These are phyloP conservation scores for Phyllotreta striolata DNA, from an alignment of 2,888 invertebrate genomes.

Conservation along the genomic window DNA sequence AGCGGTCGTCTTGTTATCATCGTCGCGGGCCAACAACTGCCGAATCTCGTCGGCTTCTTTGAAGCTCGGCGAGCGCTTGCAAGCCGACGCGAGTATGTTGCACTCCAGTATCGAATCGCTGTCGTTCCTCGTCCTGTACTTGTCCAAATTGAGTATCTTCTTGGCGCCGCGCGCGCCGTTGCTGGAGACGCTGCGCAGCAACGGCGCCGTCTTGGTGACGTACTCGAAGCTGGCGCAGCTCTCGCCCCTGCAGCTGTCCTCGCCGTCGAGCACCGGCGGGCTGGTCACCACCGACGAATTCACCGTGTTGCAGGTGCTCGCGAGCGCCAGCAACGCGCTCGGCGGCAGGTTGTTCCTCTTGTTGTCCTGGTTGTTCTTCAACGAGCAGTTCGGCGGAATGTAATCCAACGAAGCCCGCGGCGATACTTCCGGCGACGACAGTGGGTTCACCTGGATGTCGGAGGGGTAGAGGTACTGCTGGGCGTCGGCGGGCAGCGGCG, in stretches of 20 bases:
- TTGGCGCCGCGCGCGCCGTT: constrained; percentile 49
- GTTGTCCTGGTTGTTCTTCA: constrained; percentile 54
- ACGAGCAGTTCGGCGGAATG: constrained; percentile 63
- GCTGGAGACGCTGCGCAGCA: constrained; percentile 55
- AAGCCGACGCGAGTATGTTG: constrained; percentile 58
- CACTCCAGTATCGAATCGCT: constrained; percentile 60
- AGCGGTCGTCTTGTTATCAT: constrained; percentile 62
- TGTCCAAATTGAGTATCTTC: constrained; percentile 56
- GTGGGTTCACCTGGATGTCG: constrained; percentile 66
- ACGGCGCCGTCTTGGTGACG: constrained; percentile 54
- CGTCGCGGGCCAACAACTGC: constrained; percentile 56
- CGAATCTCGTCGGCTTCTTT: constrained; percentile 61
- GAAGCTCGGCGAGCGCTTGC: constrained; percentile 60
- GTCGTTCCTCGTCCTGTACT: constrained; percentile 55
- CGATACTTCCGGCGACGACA: constrained; percentile 56
- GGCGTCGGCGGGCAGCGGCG: constrained; percentile 60
- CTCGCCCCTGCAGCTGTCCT: constrained; percentile 70
- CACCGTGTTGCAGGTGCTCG: constrained; percentile 61
- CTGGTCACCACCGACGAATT: constrained; percentile 63
- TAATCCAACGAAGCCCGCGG: constrained; percentile 64
- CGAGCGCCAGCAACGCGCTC: constrained; percentile 65
- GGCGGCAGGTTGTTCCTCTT: constrained; percentile 64
- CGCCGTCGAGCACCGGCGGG: constrained; percentile 68
- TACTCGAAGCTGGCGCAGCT: constrained; percentile 73
- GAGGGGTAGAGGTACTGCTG: constrained; percentile 71